A percentile compares a stretch with the other conserved stretches of the same genome.
Conservation (phyloP, 2,113 vertebrate genomes). For the Ariopsis seemanni region DNA sequence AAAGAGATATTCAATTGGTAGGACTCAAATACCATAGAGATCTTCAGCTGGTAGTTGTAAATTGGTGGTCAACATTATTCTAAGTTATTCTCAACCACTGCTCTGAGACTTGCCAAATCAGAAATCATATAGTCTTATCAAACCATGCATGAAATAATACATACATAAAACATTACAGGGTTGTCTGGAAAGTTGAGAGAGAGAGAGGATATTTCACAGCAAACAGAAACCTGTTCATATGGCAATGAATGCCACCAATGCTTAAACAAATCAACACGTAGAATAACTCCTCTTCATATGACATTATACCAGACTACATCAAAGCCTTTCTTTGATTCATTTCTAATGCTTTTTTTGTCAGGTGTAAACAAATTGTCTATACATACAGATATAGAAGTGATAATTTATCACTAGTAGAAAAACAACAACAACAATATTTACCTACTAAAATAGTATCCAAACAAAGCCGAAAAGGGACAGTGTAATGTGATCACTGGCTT, state of each 20-base stretch:
- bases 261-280: not conserved
- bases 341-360: not conserved
- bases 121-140: not conserved
- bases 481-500: not conserved
- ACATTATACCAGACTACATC: not conserved
- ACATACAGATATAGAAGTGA: not conserved
- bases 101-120: not conserved
- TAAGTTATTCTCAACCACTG: not conserved
- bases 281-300: not conserved
- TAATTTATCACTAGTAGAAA: not conserved
- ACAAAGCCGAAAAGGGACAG: not conserved
- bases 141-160: not conserved
- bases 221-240: not conserved
- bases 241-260: not conserved
- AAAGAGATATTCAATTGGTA: not conserved
- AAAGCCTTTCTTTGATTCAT: not conserved
- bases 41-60: not conserved
- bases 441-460: slow-evolving; percentile 40
- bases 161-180: not conserved
- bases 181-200: not conserved
- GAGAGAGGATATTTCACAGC: not conserved
- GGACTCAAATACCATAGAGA: not conserved
- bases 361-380: not conserved
- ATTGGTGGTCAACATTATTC: not conserved
- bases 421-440: not conserved